Percentiles rank a stretch among this genome's conserved stretches.
Conservation (phyloP, 2,797 vertebrate species). For the Labroides dimidiatus region DNA sequence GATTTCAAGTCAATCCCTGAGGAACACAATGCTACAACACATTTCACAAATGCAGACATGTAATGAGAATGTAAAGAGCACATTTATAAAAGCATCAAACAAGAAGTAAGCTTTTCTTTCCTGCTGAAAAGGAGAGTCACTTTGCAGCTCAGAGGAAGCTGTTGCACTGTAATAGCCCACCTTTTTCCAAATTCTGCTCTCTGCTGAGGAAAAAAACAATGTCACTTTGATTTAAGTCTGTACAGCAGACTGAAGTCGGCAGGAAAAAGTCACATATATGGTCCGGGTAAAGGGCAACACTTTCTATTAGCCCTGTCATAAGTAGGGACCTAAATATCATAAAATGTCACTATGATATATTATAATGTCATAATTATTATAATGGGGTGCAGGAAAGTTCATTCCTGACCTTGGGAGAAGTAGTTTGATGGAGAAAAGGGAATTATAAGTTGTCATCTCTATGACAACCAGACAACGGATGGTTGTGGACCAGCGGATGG, state of each 20-base stretch:
- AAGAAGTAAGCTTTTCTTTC: neutral
- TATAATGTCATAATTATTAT: neutral
- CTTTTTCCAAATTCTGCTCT: conserved; percentile 1
- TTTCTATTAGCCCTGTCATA: conserved; percentile 3
- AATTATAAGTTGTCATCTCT: neutral
- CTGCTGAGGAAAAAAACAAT: neutral
- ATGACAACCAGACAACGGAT: neutral
- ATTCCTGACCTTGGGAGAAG: neutral
- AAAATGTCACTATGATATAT: neutral
- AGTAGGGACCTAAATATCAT: conserved; percentile 6
- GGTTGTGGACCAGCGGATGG: neutral
- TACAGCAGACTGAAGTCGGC: neutral
- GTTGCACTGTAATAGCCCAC: neutral
- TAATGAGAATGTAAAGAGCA: neutral
- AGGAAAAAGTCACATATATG: conserved; percentile 1
- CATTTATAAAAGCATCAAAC: neutral
- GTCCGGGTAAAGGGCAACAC: conserved; percentile 7
- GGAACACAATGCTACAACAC: conserved; percentile 3
- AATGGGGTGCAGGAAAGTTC: neutral
- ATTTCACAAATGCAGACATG: neutral
- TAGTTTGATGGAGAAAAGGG: neutral
- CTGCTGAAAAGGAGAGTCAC: neutral
- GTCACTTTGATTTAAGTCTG: neutral
- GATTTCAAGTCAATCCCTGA: neutral
- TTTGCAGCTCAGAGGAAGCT: neutral